A percentile compares a stretch with the other conserved stretches of the same genome.
These are phyloP conservation scores for Campopleginae sp. DNA, from an alignment of 2,888 invertebrate species.

Conservation along the genomic window DNA sequence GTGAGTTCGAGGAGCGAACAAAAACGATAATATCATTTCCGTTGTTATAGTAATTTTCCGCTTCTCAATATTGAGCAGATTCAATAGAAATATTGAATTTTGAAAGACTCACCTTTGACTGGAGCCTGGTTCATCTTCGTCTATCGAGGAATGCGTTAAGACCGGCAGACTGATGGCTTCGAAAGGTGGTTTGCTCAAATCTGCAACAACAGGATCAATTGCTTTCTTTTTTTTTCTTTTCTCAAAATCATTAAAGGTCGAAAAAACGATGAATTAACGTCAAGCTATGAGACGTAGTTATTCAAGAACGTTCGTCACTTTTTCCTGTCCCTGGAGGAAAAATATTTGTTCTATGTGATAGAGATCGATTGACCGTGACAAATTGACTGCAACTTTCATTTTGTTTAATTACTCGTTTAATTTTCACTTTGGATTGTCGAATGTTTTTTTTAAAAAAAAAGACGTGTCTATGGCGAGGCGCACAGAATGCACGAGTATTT, in stretches of 20 bases:
- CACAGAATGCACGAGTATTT: not conserved
- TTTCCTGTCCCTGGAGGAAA: too few relatives aligned
- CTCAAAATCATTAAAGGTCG: too few relatives aligned
- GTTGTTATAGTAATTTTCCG: not conserved
- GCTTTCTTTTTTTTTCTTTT: not conserved
- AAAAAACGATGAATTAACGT: not conserved
- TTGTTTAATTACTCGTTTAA: too few relatives aligned
- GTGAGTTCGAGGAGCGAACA: too few relatives aligned
- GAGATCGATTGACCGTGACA: too few relatives aligned
- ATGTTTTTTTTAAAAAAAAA: not conserved
- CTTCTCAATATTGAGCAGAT: not conserved
- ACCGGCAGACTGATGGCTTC: slow-evolving; percentile 79
- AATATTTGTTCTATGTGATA: too few relatives aligned
- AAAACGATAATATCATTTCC: too few relatives aligned
- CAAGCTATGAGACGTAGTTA: too few relatives aligned
- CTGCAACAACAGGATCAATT: slow-evolving; percentile 65
- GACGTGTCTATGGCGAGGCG: not conserved
- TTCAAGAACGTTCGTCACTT: too few relatives aligned
- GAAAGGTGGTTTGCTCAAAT: slow-evolving; percentile 78
- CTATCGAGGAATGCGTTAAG: slow-evolving; percentile 72
- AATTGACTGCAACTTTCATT: too few relatives aligned
- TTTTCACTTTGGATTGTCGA: not conserved
- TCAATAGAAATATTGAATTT: not conserved
- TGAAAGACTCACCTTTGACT: slow-evolving; percentile 71
- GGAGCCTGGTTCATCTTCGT: slow-evolving; percentile 72